Conservation (phyloP, 2,888 invertebrate species). For the Leptothorax acervorum region DNA sequence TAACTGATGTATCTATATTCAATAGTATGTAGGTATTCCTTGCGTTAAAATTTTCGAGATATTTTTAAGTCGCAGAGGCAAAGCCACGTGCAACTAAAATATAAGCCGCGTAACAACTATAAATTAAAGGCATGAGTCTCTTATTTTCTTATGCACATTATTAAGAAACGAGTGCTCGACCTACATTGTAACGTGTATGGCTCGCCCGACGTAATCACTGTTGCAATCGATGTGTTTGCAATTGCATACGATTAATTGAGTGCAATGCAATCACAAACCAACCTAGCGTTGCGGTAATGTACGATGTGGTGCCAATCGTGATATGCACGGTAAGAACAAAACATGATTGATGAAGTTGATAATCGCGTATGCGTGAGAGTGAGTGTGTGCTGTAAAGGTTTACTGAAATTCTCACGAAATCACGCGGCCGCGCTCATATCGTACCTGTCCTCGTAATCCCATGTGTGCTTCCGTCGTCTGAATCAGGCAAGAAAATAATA, state of each 20-base stretch:
- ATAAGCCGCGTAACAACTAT: slow-evolving; percentile 4
- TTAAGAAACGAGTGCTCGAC: slow-evolving; percentile 8
- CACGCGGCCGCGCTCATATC: slow-evolving; percentile 64
- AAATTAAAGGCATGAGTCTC: slow-evolving; percentile 19
- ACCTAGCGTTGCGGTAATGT: slow-evolving; percentile 36
- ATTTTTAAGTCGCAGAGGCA: background rate
- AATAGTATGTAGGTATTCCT: background rate
- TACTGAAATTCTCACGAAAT: slow-evolving; percentile 68
- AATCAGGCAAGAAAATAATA: slow-evolving; percentile 80
- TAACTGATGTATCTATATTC: background rate
- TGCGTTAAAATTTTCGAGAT: background rate
- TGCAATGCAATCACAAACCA: slow-evolving; percentile 41
- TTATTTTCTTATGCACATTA: background rate
- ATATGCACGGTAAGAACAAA: slow-evolving; percentile 38
- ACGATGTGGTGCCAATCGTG: slow-evolving; percentile 46
- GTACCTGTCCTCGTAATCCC: slow-evolving; percentile 88
- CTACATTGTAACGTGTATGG: slow-evolving; percentile 36
- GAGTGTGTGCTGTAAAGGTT: slow-evolving; percentile 50
- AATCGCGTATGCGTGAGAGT: slow-evolving; percentile 46
- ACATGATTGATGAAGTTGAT: slow-evolving; percentile 48
- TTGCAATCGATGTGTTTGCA: slow-evolving; percentile 31
- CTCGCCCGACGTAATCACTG: slow-evolving; percentile 32
- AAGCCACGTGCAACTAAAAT: slow-evolving; percentile 19
- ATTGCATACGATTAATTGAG: slow-evolving; percentile 45
- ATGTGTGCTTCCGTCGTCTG: slow-evolving; percentile 87